Evolutionary conservation across 2,888 invertebrate genomes (phyloP), one percentile per base, ranked within the genome.

Genomic region (Lampropteryx suffumata): DNA sequence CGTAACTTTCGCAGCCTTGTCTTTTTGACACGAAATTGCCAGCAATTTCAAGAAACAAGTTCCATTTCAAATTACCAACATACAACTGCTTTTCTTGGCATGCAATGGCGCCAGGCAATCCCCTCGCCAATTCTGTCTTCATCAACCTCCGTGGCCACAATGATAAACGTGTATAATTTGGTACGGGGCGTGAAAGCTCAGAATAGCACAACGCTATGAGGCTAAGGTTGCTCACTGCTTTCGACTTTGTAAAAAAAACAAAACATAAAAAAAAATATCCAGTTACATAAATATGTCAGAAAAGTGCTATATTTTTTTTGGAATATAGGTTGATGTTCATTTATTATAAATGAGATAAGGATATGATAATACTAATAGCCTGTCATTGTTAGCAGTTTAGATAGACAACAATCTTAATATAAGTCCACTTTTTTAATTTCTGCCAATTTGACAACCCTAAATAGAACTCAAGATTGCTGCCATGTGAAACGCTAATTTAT

Each of bases 121-220:
- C 29, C 41, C 34, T 29, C 28, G 26, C 14, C 57, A 32, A 39
- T 49, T 57, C 45, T 10, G 28, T 39, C 47, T 37, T 32, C 34
- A 36, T 35, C 10, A 40, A 40, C 41, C 29, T 50, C 34, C 49
- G 29, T 24, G 37, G 33, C 37, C 27, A 7, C 33, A 34, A 26
- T 48, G 45, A 58, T 44, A 50, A 52, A 55, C 41, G 41, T 28
- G 44, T 48, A 48, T 48, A 55, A 55, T 58, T 58, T 50, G 50
- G 35, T 50, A 50, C 29, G 41, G 47, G 41, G 48, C 28, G 28
- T 17, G 39, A 40, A 34, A 33, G 29, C 48, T 44, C 14, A 9
- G 51, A 51, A 55, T 51, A 44, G 39, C 41, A 48, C 41, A 51
- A 45, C 42, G 40, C 47, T 37, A 46, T 43, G 32, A 24, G 39